Evolutionary conservation across 2,888 invertebrate species (phyloP), one percentile per base, ranked within the genome.

Genomic region (Heliconius ismenius): DNA sequence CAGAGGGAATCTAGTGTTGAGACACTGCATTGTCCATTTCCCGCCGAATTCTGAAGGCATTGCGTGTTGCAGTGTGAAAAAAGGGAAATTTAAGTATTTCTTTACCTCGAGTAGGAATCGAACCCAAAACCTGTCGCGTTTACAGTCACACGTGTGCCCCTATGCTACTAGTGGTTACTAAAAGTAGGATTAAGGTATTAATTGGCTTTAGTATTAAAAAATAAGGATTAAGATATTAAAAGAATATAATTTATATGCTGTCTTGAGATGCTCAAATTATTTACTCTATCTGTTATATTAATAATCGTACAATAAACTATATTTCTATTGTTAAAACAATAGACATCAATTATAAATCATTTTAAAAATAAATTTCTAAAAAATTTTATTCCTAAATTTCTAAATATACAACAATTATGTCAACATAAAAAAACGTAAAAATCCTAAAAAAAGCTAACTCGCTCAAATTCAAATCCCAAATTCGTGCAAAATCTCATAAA

Each of bases 401-500:
- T 39, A 39, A 39, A 36, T 15, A 10, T 1, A 36, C 24, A 6
- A 11, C 2, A 32, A 68, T 6, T 4, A 15, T 28, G 49, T 49
- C 68, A 68, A 49, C 13, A 49, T 21, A 49, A 24, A 67, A 49
- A 68, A 68, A 58, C 49, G 6, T 3, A 21, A 32, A 54, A 21
- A 10, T 11, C 21, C 32, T 1, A 54, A 65, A 65, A 65, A 58
- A 32, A n/a, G 7, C 32, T n/a, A 32, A 58, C 28, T 70, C 62
- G 26, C 54, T 21, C 21, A 73, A 73, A 73, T 43, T 13, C 13
- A 24, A 24, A 60, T 49, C 10, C 43, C 43, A 73, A 73, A 73
- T 64, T 15, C 18, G 64, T 64, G 62, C 60, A 49, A 36, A 58
- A 28, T 32, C 32, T 21, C 39, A 62, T 75, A 68, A 68, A 75